A percentile compares a stretch with the other conserved stretches of the same genome.
Conservation (phyloP, 2,888 invertebrate genomes). For the Metacarcinus magister region DNA sequence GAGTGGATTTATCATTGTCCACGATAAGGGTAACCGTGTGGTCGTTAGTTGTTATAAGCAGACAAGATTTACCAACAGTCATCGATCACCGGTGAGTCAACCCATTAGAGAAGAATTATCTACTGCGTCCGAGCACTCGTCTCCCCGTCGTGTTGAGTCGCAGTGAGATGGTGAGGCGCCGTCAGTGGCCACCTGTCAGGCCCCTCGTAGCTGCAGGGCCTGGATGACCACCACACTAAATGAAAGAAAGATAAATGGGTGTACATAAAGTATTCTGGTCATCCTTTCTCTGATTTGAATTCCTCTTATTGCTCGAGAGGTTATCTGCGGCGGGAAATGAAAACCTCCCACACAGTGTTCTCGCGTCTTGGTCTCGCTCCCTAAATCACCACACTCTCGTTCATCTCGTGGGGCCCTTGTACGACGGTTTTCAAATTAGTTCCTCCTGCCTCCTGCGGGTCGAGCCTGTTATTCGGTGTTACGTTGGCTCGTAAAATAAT, state of each 20-base stretch:
- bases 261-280: conserved; percentile 8
- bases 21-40: conserved; percentile 46
- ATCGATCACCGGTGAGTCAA: conserved; percentile 27
- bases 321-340: conserved; percentile 20
- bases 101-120: conserved; percentile 37
- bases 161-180: not conserved
- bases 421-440: conserved; percentile 16
- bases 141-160: conserved; percentile 11
- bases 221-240: not conserved
- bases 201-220: not conserved
- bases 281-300: not conserved
- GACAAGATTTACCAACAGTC: conserved; percentile 51
- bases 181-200: conserved; percentile 9
- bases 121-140: conserved; percentile 8
- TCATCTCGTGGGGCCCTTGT: not conserved
- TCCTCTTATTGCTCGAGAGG: not conserved
- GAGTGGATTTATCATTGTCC: conserved; percentile 53
- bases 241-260: not conserved
- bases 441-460: not conserved
- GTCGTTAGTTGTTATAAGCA: conserved; percentile 46
- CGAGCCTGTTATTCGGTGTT: not conserved
- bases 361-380: not conserved
- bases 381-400: not conserved
- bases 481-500: not conserved
- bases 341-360: conserved; percentile 36